Evolutionary conservation across 2,113 vertebrate genomes (phyloP).

Genomic region (Triplophysa tibetana): DNA sequence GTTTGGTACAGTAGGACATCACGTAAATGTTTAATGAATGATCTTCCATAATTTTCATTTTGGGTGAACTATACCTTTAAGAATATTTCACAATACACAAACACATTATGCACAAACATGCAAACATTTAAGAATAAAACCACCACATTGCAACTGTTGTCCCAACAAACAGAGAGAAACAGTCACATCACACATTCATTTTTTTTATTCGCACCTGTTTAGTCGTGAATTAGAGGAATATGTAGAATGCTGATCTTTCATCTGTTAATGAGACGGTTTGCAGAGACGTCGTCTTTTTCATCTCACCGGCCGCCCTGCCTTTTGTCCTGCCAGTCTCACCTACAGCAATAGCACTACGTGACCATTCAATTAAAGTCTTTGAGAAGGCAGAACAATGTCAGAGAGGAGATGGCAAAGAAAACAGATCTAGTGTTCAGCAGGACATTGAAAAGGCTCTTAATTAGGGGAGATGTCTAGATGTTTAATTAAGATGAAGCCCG

Average conservation of each 20-base stretch:
- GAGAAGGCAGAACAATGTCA: constrained; percentile 77
- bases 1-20: too few species aligned
- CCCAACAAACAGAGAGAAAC: too few species aligned
- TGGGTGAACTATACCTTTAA: background rate
- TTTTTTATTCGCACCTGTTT: constrained; percentile 59
- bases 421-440: constrained; percentile 72
- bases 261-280: constrained; percentile 62
- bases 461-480: constrained; percentile 78
- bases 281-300: constrained; percentile 67
- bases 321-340: constrained; percentile 59
- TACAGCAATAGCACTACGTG: constrained; percentile 75
- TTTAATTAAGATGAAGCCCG: constrained; percentile 77
- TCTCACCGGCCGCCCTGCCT: constrained; percentile 67
- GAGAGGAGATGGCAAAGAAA: constrained; percentile 59
- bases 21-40: too few species aligned
- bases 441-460: constrained; percentile 83
- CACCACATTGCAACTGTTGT: too few species aligned
- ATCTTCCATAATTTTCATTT: background rate
- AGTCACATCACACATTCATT: constrained; percentile 41
- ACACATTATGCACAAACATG: background rate
- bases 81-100: background rate
- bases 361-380: constrained; percentile 89
- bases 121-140: constrained; percentile 1
- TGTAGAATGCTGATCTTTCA: constrained; percentile 48
- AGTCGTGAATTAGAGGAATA: constrained; percentile 41